These are phyloP conservation scores for Caenorhabditis virilis DNA, from an alignment of 2,888 invertebrate species.

Conservation along the genomic window DNA sequence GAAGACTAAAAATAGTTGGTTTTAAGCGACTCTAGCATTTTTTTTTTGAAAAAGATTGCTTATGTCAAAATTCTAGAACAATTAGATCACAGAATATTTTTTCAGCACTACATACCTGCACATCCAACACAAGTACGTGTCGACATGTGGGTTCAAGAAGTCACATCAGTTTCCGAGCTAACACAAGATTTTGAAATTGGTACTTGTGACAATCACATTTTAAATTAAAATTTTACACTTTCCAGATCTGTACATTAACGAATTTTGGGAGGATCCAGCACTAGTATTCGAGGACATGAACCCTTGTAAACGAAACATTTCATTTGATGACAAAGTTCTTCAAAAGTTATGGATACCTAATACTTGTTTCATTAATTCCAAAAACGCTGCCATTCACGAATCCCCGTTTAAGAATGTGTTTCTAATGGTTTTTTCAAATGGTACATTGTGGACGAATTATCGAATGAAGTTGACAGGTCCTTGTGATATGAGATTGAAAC, in stretches of 20 bases:
- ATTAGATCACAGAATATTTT: too few relatives aligned
- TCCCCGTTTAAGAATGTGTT: conserved; percentile 68
- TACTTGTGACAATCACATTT: conserved; percentile 2
- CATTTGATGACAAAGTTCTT: conserved; percentile 67
- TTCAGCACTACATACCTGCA: conserved; percentile 66
- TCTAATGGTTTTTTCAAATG: conserved; percentile 68
- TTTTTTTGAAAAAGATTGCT: too few relatives aligned
- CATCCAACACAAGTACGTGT: conserved; percentile 66
- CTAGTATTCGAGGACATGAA: conserved; percentile 66
- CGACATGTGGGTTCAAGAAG: conserved; percentile 69
- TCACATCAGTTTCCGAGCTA: conserved; percentile 66
- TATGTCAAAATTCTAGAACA: too few relatives aligned
- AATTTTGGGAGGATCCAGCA: conserved; percentile 68
- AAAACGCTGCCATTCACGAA: conserved; percentile 67
- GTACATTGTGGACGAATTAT: conserved; percentile 67
- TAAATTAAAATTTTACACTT: neutral
- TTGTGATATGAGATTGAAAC: conserved; percentile 68
- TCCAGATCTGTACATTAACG: conserved; percentile 68
- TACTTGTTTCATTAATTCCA: conserved; percentile 66
- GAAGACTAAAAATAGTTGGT: too few relatives aligned
- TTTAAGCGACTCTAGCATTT: too few relatives aligned
- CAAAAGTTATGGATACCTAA: conserved; percentile 68
- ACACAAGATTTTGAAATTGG: conserved; percentile 69
- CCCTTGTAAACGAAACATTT: conserved; percentile 67
- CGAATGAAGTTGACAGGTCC: conserved; percentile 68